These are phyloP conservation scores for Latheticus oryzae DNA, from an alignment of 2,888 invertebrate genomes.

Conservation along the genomic window DNA sequence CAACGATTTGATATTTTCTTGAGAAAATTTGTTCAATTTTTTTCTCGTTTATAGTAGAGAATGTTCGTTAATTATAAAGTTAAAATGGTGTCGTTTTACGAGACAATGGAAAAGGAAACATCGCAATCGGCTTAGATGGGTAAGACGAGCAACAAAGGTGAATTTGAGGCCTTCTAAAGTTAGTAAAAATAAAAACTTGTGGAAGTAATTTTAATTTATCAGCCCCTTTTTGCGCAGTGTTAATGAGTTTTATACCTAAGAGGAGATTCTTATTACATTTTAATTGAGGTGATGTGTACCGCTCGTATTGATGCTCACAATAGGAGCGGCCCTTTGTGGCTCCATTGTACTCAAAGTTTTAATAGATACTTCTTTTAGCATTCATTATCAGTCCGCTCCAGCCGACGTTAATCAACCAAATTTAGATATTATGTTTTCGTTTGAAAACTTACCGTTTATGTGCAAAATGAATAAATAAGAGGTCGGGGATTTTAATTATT, in stretches of 20 bases:
- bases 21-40: slow-evolving; percentile 1
- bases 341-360: slow-evolving; percentile 66
- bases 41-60: neutral
- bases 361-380: slow-evolving; percentile 67
- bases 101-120: slow-evolving; percentile 24
- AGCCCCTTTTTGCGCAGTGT: slow-evolving; percentile 63
- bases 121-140: slow-evolving; percentile 29
- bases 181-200: slow-evolving; percentile 48
- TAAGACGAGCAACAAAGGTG: slow-evolving; percentile 36
- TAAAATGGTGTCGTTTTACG: slow-evolving; percentile 21
- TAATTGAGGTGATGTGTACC: slow-evolving; percentile 67
- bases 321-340: slow-evolving; percentile 57
- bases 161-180: slow-evolving; percentile 45
- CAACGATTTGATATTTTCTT: slow-evolving; percentile 17
- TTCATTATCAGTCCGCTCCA: slow-evolving; percentile 64
- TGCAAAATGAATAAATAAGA: slow-evolving; percentile 63
- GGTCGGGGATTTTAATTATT: slow-evolving; percentile 60
- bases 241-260: slow-evolving; percentile 65
- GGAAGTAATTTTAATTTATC: slow-evolving; percentile 61
- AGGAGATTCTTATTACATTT: slow-evolving; percentile 67
- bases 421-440: slow-evolving; percentile 62
- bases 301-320: slow-evolving; percentile 63
- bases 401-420: slow-evolving; percentile 63
- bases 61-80: slow-evolving; percentile 9
- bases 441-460: slow-evolving; percentile 60